Base-by-base conservation (phyloP, 92 coral and sea anemone genomes). In the Virgularia gustaviana region DNA sequence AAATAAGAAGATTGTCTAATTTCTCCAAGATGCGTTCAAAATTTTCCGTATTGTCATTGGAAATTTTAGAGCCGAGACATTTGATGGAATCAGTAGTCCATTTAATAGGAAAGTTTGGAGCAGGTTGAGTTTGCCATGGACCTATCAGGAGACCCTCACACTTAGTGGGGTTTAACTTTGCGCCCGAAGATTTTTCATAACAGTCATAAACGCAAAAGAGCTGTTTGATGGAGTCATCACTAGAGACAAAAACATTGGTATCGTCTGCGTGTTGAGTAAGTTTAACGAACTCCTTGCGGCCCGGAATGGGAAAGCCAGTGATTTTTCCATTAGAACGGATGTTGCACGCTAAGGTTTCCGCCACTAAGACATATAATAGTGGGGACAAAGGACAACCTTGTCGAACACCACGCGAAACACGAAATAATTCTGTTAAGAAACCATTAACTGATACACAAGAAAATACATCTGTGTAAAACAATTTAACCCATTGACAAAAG, bases 71-170 rank as follows among this genome's bases (percentile, higher is more conserved):
- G 0, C 82, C 85, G 28, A 81, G 81, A 51, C 65, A 36, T 73
- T 73, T 75, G 27, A 82, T 57, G 43, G 65, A 55, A 41, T 44
- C 67, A 32, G 76, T 45, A 0, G 33, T 63, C 86, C 86, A 82
- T 5, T 71, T 68, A 35, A 82, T 82, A 13, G 41, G 41, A 0
- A 47, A 72, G 9, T 9, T 9, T 41, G 47, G 47, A 10, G 57
- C 74, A 18, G 81, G 59, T 4, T 60, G 4, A 0, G 22, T 16
- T 1, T 47, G 60, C n/a, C 86, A 80, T 8, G 77, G 61, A 4
- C 85, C 86, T 0, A 81, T 25, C 81, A 79, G 65, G 19, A 76
- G 63, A 28, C 85, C 85, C 63, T 81, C 81, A 23, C 66, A 28
- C 76, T 75, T 75, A 32, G 30, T 36, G 36, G 41, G 16, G 44